Evolutionary conservation across 2,797 vertebrate species (phyloP).

Genomic region (Pygocentrus nattereri): DNA sequence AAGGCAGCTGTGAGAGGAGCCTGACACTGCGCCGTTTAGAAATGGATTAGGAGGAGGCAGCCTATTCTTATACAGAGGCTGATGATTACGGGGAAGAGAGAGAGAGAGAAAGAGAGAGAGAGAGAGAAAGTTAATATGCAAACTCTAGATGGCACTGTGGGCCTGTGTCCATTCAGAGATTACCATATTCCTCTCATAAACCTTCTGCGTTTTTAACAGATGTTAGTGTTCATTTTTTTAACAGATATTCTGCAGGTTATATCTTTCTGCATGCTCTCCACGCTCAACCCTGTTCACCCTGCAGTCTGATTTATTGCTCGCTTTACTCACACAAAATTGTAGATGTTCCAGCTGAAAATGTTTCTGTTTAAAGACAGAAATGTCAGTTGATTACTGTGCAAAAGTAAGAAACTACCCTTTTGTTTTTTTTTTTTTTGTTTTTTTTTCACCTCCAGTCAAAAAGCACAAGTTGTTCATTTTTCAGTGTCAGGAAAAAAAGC

Average conservation of each 20-base stretch:
- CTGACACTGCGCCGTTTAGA: not conserved
- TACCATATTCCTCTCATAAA: not conserved
- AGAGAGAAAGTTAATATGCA: not conserved
- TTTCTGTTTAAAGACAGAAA: not conserved
- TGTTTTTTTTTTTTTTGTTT: too few species aligned
- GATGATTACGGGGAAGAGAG: not conserved
- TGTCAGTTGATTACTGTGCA: not conserved
- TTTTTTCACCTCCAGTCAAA: too few species aligned
- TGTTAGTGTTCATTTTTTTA: too few species aligned
- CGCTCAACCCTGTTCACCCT: not conserved
- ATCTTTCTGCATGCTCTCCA: not conserved
- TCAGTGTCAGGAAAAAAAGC: too few species aligned
- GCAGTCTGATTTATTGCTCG: not conserved
- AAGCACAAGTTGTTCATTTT: too few species aligned
- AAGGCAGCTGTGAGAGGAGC: not conserved
- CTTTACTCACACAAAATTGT: not conserved
- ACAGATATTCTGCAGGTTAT: not conserved
- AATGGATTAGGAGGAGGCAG: not conserved
- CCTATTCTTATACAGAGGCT: too few species aligned
- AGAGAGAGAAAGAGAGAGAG: not conserved
- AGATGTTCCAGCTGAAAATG: not conserved
- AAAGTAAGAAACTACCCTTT: too few species aligned
- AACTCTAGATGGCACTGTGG: constrained; percentile 50
- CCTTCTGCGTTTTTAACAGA: not conserved
- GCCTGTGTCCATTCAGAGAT: not conserved